These are phyloP conservation scores for Ptilorrhoa leucosticta DNA, from an alignment of 2,113 vertebrate species.

Conservation along the genomic window DNA sequence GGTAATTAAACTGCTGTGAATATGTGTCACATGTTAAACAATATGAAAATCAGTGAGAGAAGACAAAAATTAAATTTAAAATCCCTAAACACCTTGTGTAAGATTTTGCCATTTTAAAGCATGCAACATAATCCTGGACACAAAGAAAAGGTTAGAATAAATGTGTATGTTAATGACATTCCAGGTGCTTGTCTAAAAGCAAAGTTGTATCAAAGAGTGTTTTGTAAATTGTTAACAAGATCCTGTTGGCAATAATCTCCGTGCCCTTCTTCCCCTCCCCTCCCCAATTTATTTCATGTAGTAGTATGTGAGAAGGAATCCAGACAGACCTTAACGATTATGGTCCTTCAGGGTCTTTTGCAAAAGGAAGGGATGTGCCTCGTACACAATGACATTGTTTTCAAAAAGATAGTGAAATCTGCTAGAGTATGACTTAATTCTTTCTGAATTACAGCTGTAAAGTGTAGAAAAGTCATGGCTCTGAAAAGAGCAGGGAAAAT, in stretches of 20 bases:
- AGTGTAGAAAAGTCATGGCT: neutral
- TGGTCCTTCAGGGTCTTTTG: neutral
- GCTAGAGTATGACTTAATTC: neutral
- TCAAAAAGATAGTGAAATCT: neutral
- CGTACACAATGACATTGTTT: neutral
- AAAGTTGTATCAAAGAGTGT: neutral
- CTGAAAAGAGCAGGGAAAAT: neutral
- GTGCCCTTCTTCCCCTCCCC: rapidly evolving
- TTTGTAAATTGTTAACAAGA: neutral
- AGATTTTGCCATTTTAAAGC: neutral
- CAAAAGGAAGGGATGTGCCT: neutral
- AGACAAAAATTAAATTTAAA: neutral
- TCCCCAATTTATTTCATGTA: neutral
- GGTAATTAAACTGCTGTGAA: neutral
- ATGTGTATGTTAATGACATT: neutral
- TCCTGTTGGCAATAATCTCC: neutral
- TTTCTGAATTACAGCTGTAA: neutral
- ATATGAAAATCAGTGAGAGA: neutral
- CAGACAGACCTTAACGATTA: neutral
- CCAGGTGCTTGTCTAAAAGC: neutral
- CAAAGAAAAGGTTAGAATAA: neutral
- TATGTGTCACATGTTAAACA: neutral
- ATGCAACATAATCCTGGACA: neutral
- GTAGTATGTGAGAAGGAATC: neutral
- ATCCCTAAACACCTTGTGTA: neutral